phyloP scores from a whole-genome alignment of 1,140 invertebrate species.

The Macrobrachium nipponense region DNA sequence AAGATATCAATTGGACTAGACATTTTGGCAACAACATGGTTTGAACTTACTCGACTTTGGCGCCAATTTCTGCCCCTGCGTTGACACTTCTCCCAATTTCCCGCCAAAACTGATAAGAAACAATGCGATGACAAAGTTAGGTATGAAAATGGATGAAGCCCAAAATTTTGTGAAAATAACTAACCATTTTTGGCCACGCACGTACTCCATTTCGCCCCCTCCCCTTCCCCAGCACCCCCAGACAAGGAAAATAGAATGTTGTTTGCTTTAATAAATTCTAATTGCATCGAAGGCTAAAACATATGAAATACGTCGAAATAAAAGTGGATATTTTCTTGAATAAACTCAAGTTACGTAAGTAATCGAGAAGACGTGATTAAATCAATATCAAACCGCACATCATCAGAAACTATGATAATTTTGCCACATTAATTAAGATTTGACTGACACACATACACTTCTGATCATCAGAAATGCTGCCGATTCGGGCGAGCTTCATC shows the following conservation, averaged over 20 bases:
- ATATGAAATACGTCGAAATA: too few relatives aligned
- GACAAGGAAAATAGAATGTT: not conserved
- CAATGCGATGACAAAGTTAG: slow-evolving; percentile 55
- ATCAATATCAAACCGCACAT: slow-evolving; percentile 40
- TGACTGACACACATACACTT: slow-evolving; percentile 30
- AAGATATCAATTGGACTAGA: slow-evolving; percentile 52
- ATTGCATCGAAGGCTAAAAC: too few relatives aligned
- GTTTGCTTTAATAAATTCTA: too few relatives aligned
- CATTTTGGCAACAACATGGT: slow-evolving; percentile 25
- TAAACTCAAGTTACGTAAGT: too few relatives aligned
- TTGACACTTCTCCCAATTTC: slow-evolving; percentile 48
- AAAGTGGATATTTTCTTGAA: too few relatives aligned
- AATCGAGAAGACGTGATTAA: slow-evolving; percentile 33
- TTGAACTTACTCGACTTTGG: slow-evolving; percentile 19
- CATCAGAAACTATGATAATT: slow-evolving; percentile 37
- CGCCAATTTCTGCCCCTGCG: slow-evolving; percentile 30
- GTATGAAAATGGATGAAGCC: slow-evolving; percentile 35
- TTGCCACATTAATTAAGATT: slow-evolving; percentile 50
- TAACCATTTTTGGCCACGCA: slow-evolving; percentile 19
- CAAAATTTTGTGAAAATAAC: slow-evolving; percentile 42
- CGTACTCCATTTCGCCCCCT: not conserved
- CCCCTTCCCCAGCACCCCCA: not conserved
- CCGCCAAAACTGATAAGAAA: slow-evolving; percentile 54
- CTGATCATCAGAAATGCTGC: slow-evolving; percentile 17
- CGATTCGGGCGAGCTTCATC: slow-evolving; percentile 7